These are phyloP conservation scores for Baccha elongata DNA, from an alignment of 2,888 invertebrate species.

Conservation along the genomic window DNA sequence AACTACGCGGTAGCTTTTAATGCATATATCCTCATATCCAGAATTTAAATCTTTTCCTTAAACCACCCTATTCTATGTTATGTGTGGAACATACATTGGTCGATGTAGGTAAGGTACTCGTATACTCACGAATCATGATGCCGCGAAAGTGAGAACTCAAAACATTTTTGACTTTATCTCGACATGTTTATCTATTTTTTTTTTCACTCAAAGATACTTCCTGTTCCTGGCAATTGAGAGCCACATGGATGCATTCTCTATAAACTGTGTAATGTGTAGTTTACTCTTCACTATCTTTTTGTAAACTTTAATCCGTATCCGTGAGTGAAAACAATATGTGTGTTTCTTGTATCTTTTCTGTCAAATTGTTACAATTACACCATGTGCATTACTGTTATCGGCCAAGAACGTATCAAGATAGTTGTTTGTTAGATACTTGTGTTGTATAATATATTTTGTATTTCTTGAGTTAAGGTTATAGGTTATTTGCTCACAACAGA, in stretches of 20 bases:
- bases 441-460: slow-evolving; percentile 1
- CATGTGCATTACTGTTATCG: slow-evolving; percentile 40
- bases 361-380: slow-evolving; percentile 66
- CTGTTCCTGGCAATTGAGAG: slow-evolving; percentile 64
- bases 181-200: slow-evolving; percentile 58
- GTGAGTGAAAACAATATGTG: neutral
- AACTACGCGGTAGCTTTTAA: slow-evolving; percentile 57
- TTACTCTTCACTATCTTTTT: neutral
- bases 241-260: neutral
- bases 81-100: neutral
- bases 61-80: slow-evolving; percentile 34
- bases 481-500: slow-evolving; percentile 30
- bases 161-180: slow-evolving; percentile 67
- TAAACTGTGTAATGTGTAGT: slow-evolving; percentile 26
- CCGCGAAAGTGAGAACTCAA: slow-evolving; percentile 70
- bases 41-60: slow-evolving; percentile 50
- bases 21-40: slow-evolving; percentile 34
- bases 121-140: slow-evolving; percentile 9
- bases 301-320: no score
- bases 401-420: slow-evolving; percentile 16
- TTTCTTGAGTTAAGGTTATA: slow-evolving; percentile 55
- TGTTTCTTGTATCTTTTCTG: slow-evolving; percentile 52
- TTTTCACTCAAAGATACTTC: slow-evolving; percentile 51
- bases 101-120: no score
- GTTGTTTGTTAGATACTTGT: slow-evolving; percentile 10